Base-by-base conservation (phyloP, 2,113 vertebrate genomes). In the Oryzias javanicus region DNA sequence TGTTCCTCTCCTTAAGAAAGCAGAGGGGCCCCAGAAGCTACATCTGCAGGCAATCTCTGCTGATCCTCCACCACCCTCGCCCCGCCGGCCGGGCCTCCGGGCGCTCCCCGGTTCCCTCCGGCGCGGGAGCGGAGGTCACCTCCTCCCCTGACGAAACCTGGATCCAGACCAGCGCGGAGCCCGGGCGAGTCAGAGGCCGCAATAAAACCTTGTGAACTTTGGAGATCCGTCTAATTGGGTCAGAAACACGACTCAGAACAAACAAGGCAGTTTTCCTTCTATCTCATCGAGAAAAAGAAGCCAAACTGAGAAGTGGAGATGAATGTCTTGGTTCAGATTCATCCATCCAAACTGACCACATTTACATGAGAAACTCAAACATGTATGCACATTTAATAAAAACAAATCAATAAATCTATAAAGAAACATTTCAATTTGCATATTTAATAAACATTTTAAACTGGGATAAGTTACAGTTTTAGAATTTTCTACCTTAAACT, bases 31-130 rank as follows among this genome's bases (percentile, higher is more conserved):
- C 76, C 66, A 54, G 17, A 78, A 85, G 76, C 64, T 82, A 86
- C 81, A 86, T 89, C 83, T 89, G 89, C 76, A 86, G 74, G 72
- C 78, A 88, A 87, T 88, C 77, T 68, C 16, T 49, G 27, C 64
- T n/a, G 47, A 75, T 44, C 77, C 72, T 47, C 78, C 78, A 58
- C 47, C 71, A 41, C 42, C 61, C 57, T 49, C 3, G 5, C 66
- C 41, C 45, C 79, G 78, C 68, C 83, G 67, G 50, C 60, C 49
- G 7, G 45, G 55, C 57, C 74, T 29, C 66, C 15, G 10, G 58
- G 42, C 50, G 14, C 35, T 20, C 13, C 47, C 16, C 15, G n/a
- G 18, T 18, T 19, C 62, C 47, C 69, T 27, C 48, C 22, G 24
- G 55, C 47, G 55, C 47, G 19, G 60, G 60, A 47, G 42, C 61